Evolutionary conservation across 1,140 invertebrate genomes (phyloP), one percentile per base, ranked within the genome.

Genomic region (Drosophila littoralis): DNA sequence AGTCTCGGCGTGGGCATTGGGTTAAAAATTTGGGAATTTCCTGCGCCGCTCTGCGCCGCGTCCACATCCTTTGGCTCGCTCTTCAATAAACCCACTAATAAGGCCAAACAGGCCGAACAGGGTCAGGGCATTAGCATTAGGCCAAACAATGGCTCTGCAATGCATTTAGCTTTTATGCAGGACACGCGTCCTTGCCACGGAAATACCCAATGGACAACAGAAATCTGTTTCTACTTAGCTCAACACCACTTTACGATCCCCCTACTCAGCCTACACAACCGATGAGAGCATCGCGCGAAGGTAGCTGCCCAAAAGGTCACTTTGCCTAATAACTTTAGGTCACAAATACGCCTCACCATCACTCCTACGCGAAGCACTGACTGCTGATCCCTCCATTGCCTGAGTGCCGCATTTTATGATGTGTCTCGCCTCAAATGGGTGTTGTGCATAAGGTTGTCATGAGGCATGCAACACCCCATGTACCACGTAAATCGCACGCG

Each of bases 311-410:
- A 70, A 86, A 86, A 89, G 80, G 74, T 89, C 83, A 84, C 68
- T 83, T 88, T 88, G 84, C 52, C 80, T 89, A 88, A 88, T 89
- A 88, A 75, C 84, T 84, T 88, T 89, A 89, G 84, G 80, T 88
- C 84, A 89, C 84, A 77, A 70, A 71, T 84, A 88, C 80, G 84
- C 84, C 84, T 84, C 50, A 64, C 54, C 64, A 70, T 88, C 84
- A 88, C 84, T 88, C 84, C 84, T 89, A 88, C 84, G n/a, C 77
- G 85, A 88, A 89, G 68, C 81, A 86, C 68, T 86, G 83, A 86
- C 83, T 86, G 83, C 66, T 81, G 81, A 77, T 70, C 46, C 57
- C 52, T 42, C 60, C 32, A 1, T n/a, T 52, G 36, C 76, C 52
- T 52, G 77, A 28, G 8, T n/a, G 51, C 12, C 10, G 60, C 61